Base-by-base conservation (phyloP, 2,113 vertebrate genomes). In the Platycercus adscitus region DNA sequence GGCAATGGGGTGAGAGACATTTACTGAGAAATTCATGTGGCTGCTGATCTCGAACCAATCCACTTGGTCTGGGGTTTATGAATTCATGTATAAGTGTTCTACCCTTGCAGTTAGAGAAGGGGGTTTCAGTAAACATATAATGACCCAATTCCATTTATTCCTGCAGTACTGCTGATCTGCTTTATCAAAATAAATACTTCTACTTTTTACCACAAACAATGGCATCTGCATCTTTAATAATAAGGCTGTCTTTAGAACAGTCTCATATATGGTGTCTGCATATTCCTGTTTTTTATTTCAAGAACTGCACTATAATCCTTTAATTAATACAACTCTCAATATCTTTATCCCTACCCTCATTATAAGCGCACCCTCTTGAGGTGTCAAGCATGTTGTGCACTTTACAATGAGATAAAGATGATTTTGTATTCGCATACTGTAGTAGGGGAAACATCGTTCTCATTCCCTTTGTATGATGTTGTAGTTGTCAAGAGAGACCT, bases 1-100 rank as follows among this genome's bases (percentile, higher is more conserved):
- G 97, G 97, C 97, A 98, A 96, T 95, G 94, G 98, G 98, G 97
- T 98, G 98, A 98, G 97, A 98, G 98, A 98, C 97, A 97, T 96
- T 97, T 96, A 95, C 97, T 97, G 97, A 91, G 96, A 98, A 97
- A 98, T 97, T 97, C 95, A 91, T 96, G 97, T 44, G 71, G 83
- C 88, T 97, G 92, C 72, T 97, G 96, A 97, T 97, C 96, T 96
- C 97, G 96, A 95, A 95, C 96, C 96, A 97, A 96, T 97, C 97
- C 93, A 96, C 97, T 93, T 89, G 90, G 92, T 93, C 96, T 96
- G 83, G 50, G 44, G 49, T 83, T 97, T 97, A 97, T 91, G 92
- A 98, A 98, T 98, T 97, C 96, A 94, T 91, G 91, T 91, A 35
- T 93, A 88, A 96, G 73, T 90, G 79, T 19, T 92, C 55, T 89